phyloP scores from a whole-genome alignment of 2,888 invertebrate genomes.

The Drosophila eohydei region DNA sequence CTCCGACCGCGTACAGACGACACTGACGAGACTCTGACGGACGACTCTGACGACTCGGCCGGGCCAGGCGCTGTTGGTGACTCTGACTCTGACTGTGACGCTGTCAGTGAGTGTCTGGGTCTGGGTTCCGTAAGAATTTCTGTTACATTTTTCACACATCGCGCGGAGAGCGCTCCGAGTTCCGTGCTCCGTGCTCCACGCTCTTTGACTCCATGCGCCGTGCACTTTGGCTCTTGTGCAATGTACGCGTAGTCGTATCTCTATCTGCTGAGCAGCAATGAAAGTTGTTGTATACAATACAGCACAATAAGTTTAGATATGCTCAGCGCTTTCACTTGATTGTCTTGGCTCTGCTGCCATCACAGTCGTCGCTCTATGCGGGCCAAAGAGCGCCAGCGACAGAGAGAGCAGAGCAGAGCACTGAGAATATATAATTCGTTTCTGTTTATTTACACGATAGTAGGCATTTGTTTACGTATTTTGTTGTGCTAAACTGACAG shows the following conservation, averaged over 20 bases:
- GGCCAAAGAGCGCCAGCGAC: slow-evolving; percentile 55
- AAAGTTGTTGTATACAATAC: slow-evolving; percentile 66
- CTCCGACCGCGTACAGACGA: slow-evolving; percentile 40
- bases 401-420: slow-evolving; percentile 20
- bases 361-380: slow-evolving; percentile 45
- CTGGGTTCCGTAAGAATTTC: slow-evolving; percentile 69
- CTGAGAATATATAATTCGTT: slow-evolving; percentile 53
- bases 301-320: slow-evolving; percentile 50
- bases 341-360: slow-evolving; percentile 55
- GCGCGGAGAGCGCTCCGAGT: slow-evolving; percentile 19
- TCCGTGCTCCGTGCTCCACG: slow-evolving; percentile 29
- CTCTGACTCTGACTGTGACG: slow-evolving; percentile 41
- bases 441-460: slow-evolving; percentile 68
- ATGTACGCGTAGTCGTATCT: slow-evolving; percentile 45
- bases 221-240: slow-evolving; percentile 72
- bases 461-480: slow-evolving; percentile 74
- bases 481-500: slow-evolving; percentile 65
- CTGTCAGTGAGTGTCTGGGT: slow-evolving; percentile 58
- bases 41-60: slow-evolving; percentile 42
- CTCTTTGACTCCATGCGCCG: slow-evolving; percentile 65
- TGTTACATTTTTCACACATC: slow-evolving; percentile 34
- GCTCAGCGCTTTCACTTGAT: slow-evolving; percentile 73
- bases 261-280: slow-evolving; percentile 55
- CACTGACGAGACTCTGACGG: slow-evolving; percentile 41
- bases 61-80: slow-evolving; percentile 50